Base-by-base conservation (phyloP, 2,797 vertebrate genomes). In the Dendrocincla tyrannina region DNA sequence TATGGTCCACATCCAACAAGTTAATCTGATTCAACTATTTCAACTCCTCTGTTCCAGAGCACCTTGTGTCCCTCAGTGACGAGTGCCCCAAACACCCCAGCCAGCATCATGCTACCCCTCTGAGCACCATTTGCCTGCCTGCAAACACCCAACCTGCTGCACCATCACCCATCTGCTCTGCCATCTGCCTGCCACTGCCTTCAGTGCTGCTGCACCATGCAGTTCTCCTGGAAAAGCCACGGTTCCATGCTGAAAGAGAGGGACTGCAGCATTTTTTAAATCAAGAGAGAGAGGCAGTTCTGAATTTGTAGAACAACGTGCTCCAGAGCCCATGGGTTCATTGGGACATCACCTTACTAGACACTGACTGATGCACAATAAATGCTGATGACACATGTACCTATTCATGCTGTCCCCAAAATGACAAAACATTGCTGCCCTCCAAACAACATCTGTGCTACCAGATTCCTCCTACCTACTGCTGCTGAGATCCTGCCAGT, bases 241-340 rank as follows among this genome's bases (percentile, higher is more conserved):
- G 0, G 14, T 6, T 50, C 67, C 75, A 0, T 6, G 46, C 28
- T 53, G 46, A 49, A 37, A 83, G 46, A 52, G 24, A 39, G 58
- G 22, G 22, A 28, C 27, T 23, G 19, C 47, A 50, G 58, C 9
- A 11, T 11, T 35, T 88, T 64, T 41, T 42, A 41, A 42, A 79
- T 35, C 3, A 8, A 70, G 20, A 62, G 42, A 75, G 39, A 64
- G n/a, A 41, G 32, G 23, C 6, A 7, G 35, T 32, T 72, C 74
- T 87, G 50, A n/a, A 16, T 78, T 78, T 47, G 44, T 33, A 52
- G 0, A 1, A 42, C 53, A 70, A 15, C 0, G 0, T 60, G n/a
- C 49, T 74, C 35, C 41, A 41, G 25, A 79, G 49, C 23, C 52
- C 0, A 0, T 8, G 12, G 16, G 22, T 8, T 42, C 37, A 25